phyloP scores from a whole-genome alignment of 2,113 vertebrate species.

The Noctilio leporinus region DNA sequence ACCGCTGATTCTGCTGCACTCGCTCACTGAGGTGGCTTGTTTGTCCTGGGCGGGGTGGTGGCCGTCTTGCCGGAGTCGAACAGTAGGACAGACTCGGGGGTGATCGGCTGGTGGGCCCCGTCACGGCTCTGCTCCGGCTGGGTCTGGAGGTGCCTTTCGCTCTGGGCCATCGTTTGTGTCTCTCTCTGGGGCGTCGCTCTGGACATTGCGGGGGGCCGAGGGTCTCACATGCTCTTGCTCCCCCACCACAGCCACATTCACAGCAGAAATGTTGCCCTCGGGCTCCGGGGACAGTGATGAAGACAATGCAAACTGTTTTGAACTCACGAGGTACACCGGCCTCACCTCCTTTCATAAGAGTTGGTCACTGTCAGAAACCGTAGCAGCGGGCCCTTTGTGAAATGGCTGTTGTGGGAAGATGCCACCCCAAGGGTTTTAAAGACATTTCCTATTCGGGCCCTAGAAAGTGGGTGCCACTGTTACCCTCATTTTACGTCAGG shows the following conservation, averaged over 20 bases:
- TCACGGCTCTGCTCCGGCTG: background rate
- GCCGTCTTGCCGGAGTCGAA: background rate
- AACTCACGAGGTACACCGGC: accelerated
- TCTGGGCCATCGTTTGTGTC: background rate
- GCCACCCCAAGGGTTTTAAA: accelerated
- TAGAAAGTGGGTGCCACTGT: accelerated
- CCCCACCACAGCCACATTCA: background rate
- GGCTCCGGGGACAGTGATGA: background rate
- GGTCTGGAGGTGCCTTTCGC: accelerated
- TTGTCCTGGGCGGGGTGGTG: background rate
- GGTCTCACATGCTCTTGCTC: accelerated
- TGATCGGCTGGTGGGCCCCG: background rate
- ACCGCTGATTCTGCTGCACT: background rate
- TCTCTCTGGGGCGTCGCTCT: background rate
- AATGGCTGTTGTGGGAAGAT: background rate
- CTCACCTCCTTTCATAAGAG: background rate
- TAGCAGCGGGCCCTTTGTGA: accelerated
- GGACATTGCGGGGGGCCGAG: background rate
- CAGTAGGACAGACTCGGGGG: background rate
- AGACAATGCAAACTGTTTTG: background rate
- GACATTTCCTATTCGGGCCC: too few species aligned
- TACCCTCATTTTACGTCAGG: background rate
- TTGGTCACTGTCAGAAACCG: background rate
- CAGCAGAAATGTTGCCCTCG: accelerated
- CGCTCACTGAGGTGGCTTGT: background rate